These are phyloP conservation scores for Serilophus lunatus DNA, from an alignment of 2,113 vertebrate genomes.

Conservation along the genomic window DNA sequence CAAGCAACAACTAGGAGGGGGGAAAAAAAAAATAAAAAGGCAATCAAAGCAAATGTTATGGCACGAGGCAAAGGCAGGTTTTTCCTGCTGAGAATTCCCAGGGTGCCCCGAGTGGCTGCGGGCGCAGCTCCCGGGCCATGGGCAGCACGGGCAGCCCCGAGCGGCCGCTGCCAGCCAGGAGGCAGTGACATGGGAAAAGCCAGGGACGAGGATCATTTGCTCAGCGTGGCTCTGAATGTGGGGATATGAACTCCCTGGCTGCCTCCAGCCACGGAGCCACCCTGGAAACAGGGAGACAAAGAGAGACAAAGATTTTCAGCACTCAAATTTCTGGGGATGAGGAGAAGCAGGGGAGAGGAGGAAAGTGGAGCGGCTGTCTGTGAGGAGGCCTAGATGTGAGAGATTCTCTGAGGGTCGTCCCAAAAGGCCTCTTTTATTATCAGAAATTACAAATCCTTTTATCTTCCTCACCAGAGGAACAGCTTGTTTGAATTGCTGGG, in stretches of 20 bases:
- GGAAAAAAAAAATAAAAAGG: neutral
- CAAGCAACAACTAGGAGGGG: neutral
- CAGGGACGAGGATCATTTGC: neutral
- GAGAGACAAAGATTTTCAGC: neutral
- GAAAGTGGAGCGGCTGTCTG: conserved; percentile 9
- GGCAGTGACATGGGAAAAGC: neutral
- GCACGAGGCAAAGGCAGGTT: neutral
- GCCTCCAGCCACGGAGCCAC: neutral
- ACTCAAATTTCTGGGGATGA: neutral
- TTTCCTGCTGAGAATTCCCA: neutral
- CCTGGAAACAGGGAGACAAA: neutral
- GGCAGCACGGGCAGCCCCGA: neutral
- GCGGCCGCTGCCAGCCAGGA: fast-evolving
- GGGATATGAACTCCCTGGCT: neutral
- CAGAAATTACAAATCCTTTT: conserved; percentile 56
- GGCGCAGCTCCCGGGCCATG: fast-evolving
- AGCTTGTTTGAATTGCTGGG: conserved; percentile 73
- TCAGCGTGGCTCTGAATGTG: neutral
- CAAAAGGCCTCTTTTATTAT: conserved; percentile 41
- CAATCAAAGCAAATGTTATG: neutral
- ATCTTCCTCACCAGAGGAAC: conserved; percentile 69
- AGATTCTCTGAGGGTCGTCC: conserved; percentile 16
- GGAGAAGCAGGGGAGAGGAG: neutral
- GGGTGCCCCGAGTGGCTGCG: neutral
- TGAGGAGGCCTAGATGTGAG: neutral